Percentiles rank a stretch among this genome's conserved stretches.
Conservation (phyloP, 2,113 vertebrate species). For the Grammomys surdaster region DNA sequence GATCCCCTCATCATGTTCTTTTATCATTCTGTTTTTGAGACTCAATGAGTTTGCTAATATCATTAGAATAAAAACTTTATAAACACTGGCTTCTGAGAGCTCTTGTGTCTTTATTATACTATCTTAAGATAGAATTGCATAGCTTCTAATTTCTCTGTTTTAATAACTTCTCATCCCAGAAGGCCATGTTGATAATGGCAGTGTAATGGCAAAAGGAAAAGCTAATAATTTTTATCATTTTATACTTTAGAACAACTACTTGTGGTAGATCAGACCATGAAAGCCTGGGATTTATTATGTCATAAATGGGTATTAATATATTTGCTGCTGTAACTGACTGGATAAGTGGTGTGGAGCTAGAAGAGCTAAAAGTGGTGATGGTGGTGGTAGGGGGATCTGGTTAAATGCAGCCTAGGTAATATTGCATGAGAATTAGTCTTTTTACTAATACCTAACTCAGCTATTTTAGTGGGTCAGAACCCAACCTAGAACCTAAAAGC, state of each 20-base stretch:
- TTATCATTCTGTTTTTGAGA: conserved; percentile 58
- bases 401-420: neutral
- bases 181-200: conserved; percentile 71
- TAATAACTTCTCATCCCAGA: conserved; percentile 72
- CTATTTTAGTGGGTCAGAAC: neutral
- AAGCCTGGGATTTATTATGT: conserved; percentile 83
- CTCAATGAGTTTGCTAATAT: conserved; percentile 71
- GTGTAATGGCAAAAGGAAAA: conserved; percentile 67
- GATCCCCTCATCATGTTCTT: conserved; percentile 61
- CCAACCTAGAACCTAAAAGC: neutral
- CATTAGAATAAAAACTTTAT: conserved; percentile 75
- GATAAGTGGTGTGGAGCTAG: conserved; percentile 68
- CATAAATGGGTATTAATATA: conserved; percentile 79
- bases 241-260: conserved; percentile 81
- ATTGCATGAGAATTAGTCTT: neutral
- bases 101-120: conserved; percentile 82
- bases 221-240: conserved; percentile 77
- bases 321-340: conserved; percentile 78
- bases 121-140: conserved; percentile 74
- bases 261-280: conserved; percentile 81
- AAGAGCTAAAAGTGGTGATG: conserved; percentile 45
- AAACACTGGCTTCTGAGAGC: conserved; percentile 74
- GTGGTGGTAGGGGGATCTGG: conserved; percentile 59
- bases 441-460: neutral
- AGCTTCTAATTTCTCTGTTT: conserved; percentile 77